These are phyloP conservation scores for Psittacus erithacus DNA, from an alignment of 2,113 vertebrate species.

Conservation along the genomic window DNA sequence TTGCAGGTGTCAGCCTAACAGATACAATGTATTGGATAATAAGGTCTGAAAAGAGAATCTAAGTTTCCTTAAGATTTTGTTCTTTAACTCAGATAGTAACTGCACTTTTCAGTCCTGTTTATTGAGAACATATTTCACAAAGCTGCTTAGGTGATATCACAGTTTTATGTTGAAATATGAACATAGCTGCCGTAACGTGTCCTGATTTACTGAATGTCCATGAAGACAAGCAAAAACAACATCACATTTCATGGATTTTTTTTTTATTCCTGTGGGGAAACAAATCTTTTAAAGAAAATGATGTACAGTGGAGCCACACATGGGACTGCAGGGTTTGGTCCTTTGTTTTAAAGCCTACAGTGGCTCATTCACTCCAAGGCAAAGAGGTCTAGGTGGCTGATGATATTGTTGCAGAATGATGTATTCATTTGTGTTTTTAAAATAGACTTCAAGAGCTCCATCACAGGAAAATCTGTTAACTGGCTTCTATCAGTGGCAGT, in stretches of 20 bases:
- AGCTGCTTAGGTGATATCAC: constrained; percentile 8
- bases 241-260: constrained; percentile 33
- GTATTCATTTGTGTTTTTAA: constrained; percentile 46
- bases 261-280: constrained; percentile 11
- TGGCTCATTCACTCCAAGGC: neutral
- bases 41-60: neutral
- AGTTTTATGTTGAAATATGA: constrained; percentile 30
- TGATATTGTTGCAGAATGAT: constrained; percentile 54
- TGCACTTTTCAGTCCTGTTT: constrained; percentile 7
- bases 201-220: constrained; percentile 55
- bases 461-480: constrained; percentile 15
- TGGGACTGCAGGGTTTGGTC: neutral
- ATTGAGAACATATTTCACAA: constrained; percentile 43
- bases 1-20: neutral
- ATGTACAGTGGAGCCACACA: constrained; percentile 10
- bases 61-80: neutral
- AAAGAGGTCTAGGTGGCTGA: neutral
- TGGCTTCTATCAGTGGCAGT: neutral
- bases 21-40: neutral
- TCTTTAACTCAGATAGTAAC: neutral
- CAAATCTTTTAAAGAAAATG: constrained; percentile 15
- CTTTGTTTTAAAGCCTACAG: constrained; percentile 26
- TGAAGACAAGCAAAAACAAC: constrained; percentile 22
- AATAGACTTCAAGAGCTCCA: constrained; percentile 39
- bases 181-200: neutral